phyloP scores from a whole-genome alignment of 2,797 vertebrate species.

The Hippopotamyrus pictus region DNA sequence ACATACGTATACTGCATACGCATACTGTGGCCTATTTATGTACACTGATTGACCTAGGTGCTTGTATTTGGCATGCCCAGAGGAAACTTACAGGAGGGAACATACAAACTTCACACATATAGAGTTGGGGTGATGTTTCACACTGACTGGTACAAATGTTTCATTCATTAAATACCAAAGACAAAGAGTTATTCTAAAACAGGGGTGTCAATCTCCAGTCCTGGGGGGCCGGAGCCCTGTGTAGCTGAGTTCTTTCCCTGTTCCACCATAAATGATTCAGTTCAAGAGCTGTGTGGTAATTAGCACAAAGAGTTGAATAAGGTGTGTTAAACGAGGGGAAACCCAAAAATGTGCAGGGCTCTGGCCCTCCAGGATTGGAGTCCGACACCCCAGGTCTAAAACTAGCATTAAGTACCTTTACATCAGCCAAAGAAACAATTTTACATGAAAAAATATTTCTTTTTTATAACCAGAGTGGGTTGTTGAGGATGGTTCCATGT shows the following conservation, averaged over 20 bases:
- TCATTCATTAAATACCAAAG: background rate
- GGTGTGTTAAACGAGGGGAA: background rate
- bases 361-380: background rate
- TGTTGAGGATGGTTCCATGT: background rate
- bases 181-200: background rate
- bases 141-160: too few relatives aligned
- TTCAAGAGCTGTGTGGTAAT: background rate
- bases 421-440: background rate
- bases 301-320: background rate
- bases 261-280: background rate
- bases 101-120: background rate
- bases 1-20: background rate
- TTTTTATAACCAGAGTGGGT: background rate
- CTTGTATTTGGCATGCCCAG: background rate
- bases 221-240: background rate
- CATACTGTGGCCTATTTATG: background rate
- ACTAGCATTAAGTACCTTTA: background rate
- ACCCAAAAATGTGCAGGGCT: background rate
- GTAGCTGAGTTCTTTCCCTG: background rate
- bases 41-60: background rate
- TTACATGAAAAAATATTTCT: background rate
- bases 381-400: background rate
- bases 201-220: background rate
- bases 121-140: too few relatives aligned
- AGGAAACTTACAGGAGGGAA: background rate